phyloP scores from a whole-genome alignment of 2,888 invertebrate genomes.

The Hyposoter didymator region DNA sequence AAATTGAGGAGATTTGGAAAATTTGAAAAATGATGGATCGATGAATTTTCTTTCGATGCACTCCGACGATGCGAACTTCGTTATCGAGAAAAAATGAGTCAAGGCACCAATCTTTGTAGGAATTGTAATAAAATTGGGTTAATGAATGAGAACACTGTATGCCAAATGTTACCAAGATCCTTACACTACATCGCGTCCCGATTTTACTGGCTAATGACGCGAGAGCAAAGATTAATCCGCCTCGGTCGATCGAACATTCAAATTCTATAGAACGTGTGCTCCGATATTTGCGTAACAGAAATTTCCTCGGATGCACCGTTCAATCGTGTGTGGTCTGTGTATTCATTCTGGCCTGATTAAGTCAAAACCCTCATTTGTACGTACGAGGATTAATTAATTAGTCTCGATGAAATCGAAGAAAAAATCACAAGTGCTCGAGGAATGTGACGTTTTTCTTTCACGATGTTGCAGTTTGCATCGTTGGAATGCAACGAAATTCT shows the following conservation, averaged over 20 bases:
- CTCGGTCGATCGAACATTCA: conserved; percentile 49
- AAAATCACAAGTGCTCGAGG: not conserved
- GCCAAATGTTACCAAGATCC: conserved; percentile 73
- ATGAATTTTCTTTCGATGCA: too few relatives aligned
- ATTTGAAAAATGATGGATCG: too few relatives aligned
- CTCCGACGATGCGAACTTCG: too few relatives aligned
- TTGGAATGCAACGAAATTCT: too few relatives aligned
- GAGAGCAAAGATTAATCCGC: conserved; percentile 32
- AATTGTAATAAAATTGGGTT: conserved; percentile 40
- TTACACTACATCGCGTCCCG: conserved; percentile 28
- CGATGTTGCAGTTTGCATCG: not conserved
- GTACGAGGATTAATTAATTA: not conserved
- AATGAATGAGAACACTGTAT: conserved; percentile 77
- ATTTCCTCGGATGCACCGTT: conserved; percentile 23
- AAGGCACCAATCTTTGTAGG: not conserved
- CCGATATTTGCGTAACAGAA: conserved; percentile 42
- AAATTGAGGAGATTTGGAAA: too few relatives aligned
- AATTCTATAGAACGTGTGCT: conserved; percentile 20
- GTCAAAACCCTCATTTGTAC: not conserved
- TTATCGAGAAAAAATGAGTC: not conserved
- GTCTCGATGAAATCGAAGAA: not conserved
- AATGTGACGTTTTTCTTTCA: not conserved
- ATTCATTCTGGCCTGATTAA: conserved; percentile 14
- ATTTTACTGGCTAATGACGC: conserved; percentile 68
- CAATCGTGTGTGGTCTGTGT: conserved; percentile 37